Base-by-base conservation (phyloP, 2,888 invertebrate genomes). In the Catocala fraxini region DNA sequence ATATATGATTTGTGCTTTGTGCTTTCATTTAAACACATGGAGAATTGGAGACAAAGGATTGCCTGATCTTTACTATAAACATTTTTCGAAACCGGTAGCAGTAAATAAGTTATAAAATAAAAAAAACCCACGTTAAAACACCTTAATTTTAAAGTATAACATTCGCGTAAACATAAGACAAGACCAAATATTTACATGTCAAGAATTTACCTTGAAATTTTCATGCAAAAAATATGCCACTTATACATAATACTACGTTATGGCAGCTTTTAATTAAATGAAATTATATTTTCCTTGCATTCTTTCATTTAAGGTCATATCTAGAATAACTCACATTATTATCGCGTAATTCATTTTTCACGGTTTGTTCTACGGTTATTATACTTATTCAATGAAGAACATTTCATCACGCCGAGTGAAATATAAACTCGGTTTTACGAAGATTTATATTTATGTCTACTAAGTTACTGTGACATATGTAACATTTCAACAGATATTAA, bases 251-350 rank as follows among this genome's bases (percentile, higher is more conserved):
- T 57, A 56, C 56, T 53, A 51, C 59, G 46, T 61, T 68, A 61
- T 66, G 47, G 45, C 45, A 49, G 54, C 55, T 62, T 71, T 75
- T 72, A 70, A 72, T 70, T 65, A 72, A 75, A 69, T 51, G 43
- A 61, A 63, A 68, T 71, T 63, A 59, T 57, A 59, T 68, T 66
- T 74, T 61, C 34, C 58, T 69, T 56, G 61, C 52, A 13, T 61
- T 65, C 48, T 63, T 59, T 63, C 15, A 34, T 52, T 55, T 65
- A 65, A 75, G 72, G 78, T 68, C 72, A 63, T 49, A 41, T n/a
- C 56, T 55, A 57, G 42, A 47, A 51, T 69, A 51, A 55, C 39
- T 53, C 52, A 49, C 43, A 61, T 65, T 67, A 62, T 48, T 57
- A 25, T 67, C 54, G 43, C 61, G 11, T 58, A 51, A 73, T 73